A percentile compares a stretch with the other conserved stretches of the same genome.
Evolutionary conservation across 2,113 vertebrate genomes (phyloP).

Genomic region (Podiceps cristatus): DNA sequence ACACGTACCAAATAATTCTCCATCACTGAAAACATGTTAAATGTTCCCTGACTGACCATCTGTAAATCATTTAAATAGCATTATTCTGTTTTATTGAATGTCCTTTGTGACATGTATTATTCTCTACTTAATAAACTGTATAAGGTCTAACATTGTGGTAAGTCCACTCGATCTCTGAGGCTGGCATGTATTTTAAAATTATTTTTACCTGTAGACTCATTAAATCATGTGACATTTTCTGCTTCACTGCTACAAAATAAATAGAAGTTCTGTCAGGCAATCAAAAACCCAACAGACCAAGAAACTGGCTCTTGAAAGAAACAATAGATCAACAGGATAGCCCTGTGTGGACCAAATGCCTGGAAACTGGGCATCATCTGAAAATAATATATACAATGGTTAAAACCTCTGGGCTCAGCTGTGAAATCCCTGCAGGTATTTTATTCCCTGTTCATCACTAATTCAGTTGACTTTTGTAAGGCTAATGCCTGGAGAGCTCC

Average conservation of each 20-base stretch:
- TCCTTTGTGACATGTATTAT: background rate
- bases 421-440: background rate
- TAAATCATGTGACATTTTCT: conserved; percentile 23
- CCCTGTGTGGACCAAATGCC: background rate
- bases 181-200: background rate
- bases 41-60: background rate
- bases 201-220: conserved; percentile 16
- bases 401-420: background rate
- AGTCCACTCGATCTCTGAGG: background rate
- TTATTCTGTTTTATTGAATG: background rate
- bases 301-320: background rate
- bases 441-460: conserved; percentile 13
- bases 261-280: conserved; percentile 19
- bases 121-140: background rate
- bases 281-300: conserved; percentile 11
- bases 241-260: conserved; percentile 25
- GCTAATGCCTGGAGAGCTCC: background rate
- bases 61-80: background rate
- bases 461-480: background rate
- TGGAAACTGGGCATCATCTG: background rate
- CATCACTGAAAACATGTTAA: background rate
- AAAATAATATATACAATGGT: background rate
- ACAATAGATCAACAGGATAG: background rate
- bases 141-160: background rate
- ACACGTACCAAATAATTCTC: background rate